Evolutionary conservation across 2,888 invertebrate genomes (phyloP).

Genomic region (Lasioglossum pauxillum): DNA sequence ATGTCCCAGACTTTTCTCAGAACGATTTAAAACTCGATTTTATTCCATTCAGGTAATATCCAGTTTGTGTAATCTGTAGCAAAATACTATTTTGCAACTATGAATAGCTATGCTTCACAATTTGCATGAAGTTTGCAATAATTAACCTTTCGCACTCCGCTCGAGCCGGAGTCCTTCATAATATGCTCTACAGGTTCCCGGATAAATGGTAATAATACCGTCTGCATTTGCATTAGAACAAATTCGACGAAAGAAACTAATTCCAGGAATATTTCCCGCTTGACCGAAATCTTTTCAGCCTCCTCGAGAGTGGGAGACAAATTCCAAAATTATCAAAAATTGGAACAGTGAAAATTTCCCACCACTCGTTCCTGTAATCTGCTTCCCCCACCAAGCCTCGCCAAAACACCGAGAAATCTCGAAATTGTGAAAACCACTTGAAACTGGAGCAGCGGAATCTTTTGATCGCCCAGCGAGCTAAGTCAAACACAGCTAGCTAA

Average conservation of each 20-base stretch:
- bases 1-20: too few species aligned
- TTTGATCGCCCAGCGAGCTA: conserved; percentile 40
- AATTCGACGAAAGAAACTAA: neutral
- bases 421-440: neutral
- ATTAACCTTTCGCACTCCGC: neutral
- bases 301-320: neutral
- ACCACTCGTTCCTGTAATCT: neutral
- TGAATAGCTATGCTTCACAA: neutral
- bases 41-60: neutral
- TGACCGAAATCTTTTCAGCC: neutral
- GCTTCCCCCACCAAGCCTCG: neutral
- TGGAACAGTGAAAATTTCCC: neutral
- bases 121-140: neutral
- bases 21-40: neutral
- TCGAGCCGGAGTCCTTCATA: neutral
- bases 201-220: neutral
- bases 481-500: conserved; percentile 64
- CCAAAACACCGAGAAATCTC: neutral
- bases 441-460: conserved; percentile 25
- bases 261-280: neutral
- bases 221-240: neutral
- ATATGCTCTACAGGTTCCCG: neutral
- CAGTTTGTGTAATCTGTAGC: neutral
- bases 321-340: neutral
- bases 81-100: neutral